phyloP scores from a whole-genome alignment of 2,888 invertebrate genomes.

The Leptothorax acervorum region DNA sequence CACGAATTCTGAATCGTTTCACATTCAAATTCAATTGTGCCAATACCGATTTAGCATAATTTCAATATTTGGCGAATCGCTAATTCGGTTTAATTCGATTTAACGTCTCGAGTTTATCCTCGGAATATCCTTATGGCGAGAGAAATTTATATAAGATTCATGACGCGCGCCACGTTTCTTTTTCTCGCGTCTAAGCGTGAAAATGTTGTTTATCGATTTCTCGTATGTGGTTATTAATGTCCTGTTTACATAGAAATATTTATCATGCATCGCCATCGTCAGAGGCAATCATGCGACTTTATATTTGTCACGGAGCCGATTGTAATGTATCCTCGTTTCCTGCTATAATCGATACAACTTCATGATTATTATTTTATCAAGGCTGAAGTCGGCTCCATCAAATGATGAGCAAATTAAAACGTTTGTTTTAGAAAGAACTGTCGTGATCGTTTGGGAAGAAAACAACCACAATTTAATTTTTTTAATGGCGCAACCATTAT shows the following conservation, averaged over 20 bases:
- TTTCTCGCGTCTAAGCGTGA: background rate
- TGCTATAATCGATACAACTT: constrained; percentile 17
- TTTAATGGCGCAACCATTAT: constrained; percentile 31
- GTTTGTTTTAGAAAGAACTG: constrained; percentile 9
- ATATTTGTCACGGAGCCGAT: constrained; percentile 19
- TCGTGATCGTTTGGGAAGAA: constrained; percentile 35
- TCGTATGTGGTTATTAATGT: constrained; percentile 24
- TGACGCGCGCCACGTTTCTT: background rate
- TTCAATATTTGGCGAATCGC: background rate
- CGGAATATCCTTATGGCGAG: background rate
- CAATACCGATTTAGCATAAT: background rate
- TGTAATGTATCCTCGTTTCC: constrained; percentile 2
- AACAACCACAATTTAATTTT: constrained; percentile 33
- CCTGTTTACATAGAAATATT: background rate
- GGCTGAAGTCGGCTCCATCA: background rate
- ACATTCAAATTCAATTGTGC: background rate
- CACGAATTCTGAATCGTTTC: background rate
- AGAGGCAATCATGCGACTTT: background rate
- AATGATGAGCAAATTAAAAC: background rate
- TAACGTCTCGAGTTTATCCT: background rate
- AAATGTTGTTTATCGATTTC: constrained; percentile 27
- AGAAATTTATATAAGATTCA: constrained; percentile 2
- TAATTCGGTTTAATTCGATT: background rate
- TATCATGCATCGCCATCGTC: constrained; percentile 5
- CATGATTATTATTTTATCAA: constrained; percentile 21